phyloP scores from a whole-genome alignment of 2,888 invertebrate genomes.

The Fabriciana adippe region DNA sequence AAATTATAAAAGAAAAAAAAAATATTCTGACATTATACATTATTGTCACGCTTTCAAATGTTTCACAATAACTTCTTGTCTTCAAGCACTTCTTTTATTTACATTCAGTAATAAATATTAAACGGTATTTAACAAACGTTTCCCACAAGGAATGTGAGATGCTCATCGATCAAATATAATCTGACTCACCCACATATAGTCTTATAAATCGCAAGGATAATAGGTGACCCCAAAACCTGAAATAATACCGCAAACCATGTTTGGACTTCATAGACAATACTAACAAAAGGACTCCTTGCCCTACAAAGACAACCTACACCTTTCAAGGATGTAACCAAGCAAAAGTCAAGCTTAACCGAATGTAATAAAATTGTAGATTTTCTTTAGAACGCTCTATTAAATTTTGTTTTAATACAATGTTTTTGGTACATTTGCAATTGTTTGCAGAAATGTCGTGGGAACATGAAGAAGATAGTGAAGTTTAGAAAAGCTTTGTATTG shows the following conservation, averaged over 20 bases:
- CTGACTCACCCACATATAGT: slow-evolving; percentile 56
- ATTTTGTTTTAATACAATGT: slow-evolving; percentile 51
- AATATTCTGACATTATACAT: too few species aligned
- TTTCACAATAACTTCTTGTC: too few species aligned
- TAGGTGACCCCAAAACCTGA: slow-evolving; percentile 62
- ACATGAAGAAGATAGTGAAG: slow-evolving; percentile 49
- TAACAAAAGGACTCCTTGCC: slow-evolving; percentile 45
- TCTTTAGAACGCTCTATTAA: slow-evolving; percentile 25
- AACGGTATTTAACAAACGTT: slow-evolving; percentile 35
- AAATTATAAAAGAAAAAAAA: too few species aligned
- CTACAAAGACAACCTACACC: slow-evolving; percentile 45
- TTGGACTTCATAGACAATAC: slow-evolving; percentile 56
- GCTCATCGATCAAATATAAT: slow-evolving; percentile 53
- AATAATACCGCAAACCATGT: slow-evolving; percentile 62
- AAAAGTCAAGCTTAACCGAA: slow-evolving; percentile 39
- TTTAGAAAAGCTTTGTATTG: slow-evolving; percentile 61
- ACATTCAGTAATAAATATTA: slow-evolving; percentile 18
- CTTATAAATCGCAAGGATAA: slow-evolving; percentile 49
- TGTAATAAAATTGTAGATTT: slow-evolving; percentile 27
- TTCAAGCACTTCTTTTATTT: slow-evolving; percentile 2
- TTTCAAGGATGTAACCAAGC: slow-evolving; percentile 11
- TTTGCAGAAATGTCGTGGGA: slow-evolving; percentile 70
- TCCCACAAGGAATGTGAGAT: slow-evolving; percentile 33
- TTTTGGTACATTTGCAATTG: slow-evolving; percentile 66
- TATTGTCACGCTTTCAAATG: too few species aligned